phyloP scores from a whole-genome alignment of 1,140 invertebrate species.

The Zaprionus lachaisei region DNA sequence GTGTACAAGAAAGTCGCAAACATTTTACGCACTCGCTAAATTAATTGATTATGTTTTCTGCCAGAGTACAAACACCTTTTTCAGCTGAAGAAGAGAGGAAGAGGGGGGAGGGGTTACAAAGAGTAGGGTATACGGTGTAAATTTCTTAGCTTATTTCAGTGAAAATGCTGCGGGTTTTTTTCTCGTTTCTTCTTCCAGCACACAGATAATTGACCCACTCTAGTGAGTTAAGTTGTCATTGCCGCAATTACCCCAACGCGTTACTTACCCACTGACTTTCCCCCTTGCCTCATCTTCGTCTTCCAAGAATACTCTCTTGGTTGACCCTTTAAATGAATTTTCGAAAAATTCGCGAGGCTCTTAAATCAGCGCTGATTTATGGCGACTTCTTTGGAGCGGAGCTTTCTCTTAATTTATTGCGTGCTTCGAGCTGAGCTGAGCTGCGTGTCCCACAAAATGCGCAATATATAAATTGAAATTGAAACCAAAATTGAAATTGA shows the following conservation, averaged over 20 bases:
- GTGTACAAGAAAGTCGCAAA: conserved; percentile 42
- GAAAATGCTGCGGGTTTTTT: background rate
- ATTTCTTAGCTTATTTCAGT: conserved; percentile 13
- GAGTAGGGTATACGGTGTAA: background rate
- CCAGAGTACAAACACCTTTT: conserved; percentile 26
- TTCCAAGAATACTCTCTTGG: too few species aligned
- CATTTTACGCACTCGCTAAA: conserved; percentile 47
- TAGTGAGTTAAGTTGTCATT: conserved; percentile 26
- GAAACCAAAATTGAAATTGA: conserved; percentile 8
- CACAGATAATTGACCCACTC: conserved; percentile 36
- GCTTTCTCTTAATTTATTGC: conserved; percentile 29
- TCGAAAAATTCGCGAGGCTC: conserved; percentile 18
- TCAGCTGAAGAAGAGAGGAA: too few species aligned
- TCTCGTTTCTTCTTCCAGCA: background rate
- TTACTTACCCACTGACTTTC: conserved; percentile 1
- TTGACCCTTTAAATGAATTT: conserved; percentile 20
- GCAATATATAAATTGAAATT: conserved; percentile 31
- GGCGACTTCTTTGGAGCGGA: conserved; percentile 28
- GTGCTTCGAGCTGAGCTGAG: conserved; percentile 15
- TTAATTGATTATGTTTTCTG: conserved; percentile 51
- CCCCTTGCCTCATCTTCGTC: too few species aligned
- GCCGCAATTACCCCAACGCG: conserved; percentile 14
- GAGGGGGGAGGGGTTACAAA: too few species aligned
- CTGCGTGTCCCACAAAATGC: conserved; percentile 23
- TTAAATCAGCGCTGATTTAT: conserved; percentile 50